Percentiles rank a stretch among this genome's conserved stretches.
These are phyloP conservation scores for Callimorpha dominula DNA, from an alignment of 2,888 invertebrate genomes.

Conservation along the genomic window DNA sequence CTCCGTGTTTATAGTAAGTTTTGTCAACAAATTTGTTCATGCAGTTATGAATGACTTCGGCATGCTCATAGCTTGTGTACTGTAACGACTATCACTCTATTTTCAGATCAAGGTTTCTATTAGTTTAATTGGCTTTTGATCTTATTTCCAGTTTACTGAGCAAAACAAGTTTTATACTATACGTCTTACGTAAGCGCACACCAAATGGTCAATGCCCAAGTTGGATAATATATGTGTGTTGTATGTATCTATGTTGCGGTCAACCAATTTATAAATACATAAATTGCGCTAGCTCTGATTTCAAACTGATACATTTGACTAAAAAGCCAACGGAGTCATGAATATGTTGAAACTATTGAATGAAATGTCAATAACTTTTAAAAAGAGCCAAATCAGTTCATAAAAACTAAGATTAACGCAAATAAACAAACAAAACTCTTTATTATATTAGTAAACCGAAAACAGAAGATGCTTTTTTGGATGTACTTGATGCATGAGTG, in stretches of 20 bases:
- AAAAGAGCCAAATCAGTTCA: too few species aligned
- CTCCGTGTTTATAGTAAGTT: conserved; percentile 31
- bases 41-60: conserved; percentile 22
- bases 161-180: conserved; percentile 12
- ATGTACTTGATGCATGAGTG: too few species aligned
- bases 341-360: too few species aligned
- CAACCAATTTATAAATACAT: neutral
- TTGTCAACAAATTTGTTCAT: conserved; percentile 30
- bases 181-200: conserved; percentile 1
- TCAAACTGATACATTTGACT: too few species aligned
- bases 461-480: too few species aligned
- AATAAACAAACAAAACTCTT: too few species aligned
- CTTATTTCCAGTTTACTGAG: conserved; percentile 10
- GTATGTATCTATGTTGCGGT: neutral
- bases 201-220: conserved; percentile 8
- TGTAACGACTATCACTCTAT: conserved; percentile 19
- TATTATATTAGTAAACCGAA: too few species aligned
- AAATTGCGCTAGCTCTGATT: neutral
- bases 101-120: conserved; percentile 21
- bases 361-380: too few species aligned
- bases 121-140: conserved; percentile 10
- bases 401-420: too few species aligned
- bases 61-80: conserved; percentile 21
- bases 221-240: conserved; percentile 6
- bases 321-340: too few species aligned